A percentile compares a stretch with the other conserved stretches of the same genome.
phyloP scores from a whole-genome alignment of 2,113 vertebrate genomes.

The Alaudala cheleensis region DNA sequence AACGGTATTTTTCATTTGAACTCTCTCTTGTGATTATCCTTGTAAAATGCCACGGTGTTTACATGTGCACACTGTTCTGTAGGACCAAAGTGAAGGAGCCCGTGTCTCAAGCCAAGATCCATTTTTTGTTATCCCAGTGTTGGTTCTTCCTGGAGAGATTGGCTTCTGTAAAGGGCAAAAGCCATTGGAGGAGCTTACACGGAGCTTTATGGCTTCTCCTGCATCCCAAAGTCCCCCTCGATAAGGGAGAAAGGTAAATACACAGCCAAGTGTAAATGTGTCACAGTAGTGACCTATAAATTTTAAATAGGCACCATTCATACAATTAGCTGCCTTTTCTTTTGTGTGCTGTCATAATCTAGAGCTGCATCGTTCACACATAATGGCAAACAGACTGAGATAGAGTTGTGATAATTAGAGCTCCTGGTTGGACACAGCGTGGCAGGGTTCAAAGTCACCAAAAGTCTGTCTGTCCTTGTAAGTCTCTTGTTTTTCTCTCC shows the following conservation, averaged over 20 bases:
- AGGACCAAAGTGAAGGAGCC: not conserved
- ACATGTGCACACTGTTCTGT: not conserved
- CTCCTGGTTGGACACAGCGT: not conserved
- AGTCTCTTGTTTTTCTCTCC: not conserved
- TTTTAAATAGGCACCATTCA: not conserved
- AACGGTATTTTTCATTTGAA: not conserved
- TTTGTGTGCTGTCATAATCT: not conserved
- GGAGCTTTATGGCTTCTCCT: not conserved
- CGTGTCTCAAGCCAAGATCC: not conserved
- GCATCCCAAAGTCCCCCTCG: not conserved
- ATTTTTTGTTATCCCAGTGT: not conserved
- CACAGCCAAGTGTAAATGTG: not conserved
- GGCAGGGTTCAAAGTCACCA: not conserved
- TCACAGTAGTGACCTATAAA: not conserved
- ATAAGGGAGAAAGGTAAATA: not conserved
- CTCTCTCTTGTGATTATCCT: not conserved
- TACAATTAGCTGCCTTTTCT: not conserved
- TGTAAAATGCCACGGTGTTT: not conserved
- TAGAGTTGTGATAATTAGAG: not conserved
- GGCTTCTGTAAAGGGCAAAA: slow-evolving; percentile 1
- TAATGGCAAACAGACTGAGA: not conserved
- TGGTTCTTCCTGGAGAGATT: not conserved
- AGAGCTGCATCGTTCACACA: not conserved
- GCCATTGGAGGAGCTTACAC: not conserved
- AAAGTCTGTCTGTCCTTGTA: not conserved